A percentile compares a stretch with the other conserved stretches of the same genome.
Conservation (phyloP, 1,140 invertebrate genomes). For the Sminthurinus signatus region DNA sequence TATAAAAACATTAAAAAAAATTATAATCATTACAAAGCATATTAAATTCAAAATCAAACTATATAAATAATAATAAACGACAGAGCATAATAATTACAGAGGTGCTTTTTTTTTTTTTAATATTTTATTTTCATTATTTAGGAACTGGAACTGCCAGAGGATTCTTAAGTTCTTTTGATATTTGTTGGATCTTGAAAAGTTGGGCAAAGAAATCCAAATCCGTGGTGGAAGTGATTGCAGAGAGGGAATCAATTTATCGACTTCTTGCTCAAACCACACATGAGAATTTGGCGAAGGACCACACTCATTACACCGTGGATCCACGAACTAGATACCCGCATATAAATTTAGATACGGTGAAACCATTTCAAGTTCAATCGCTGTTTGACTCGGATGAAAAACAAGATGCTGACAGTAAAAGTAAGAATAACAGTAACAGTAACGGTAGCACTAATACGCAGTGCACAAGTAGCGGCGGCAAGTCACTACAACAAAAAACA, state of each 20-base stretch:
- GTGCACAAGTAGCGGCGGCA: too few species aligned
- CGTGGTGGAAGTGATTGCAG: slow-evolving; percentile 47
- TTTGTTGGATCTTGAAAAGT: slow-evolving; percentile 52
- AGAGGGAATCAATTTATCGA: slow-evolving; percentile 52
- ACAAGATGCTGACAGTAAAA: slow-evolving; percentile 1
- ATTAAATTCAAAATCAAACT: too few species aligned
- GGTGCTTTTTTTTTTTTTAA: too few species aligned
- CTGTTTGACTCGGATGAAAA: slow-evolving; percentile 33
- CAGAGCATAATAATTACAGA: too few species aligned
- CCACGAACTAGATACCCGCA: slow-evolving; percentile 48
- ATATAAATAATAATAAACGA: too few species aligned
- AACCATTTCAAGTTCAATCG: slow-evolving; percentile 25
- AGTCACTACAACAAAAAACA: too few species aligned
- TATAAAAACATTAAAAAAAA: too few species aligned
- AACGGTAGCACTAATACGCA: too few species aligned
- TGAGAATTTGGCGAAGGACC: slow-evolving; percentile 50
- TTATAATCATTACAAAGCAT: too few species aligned
- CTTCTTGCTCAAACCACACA: slow-evolving; percentile 52
- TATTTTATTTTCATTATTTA: too few species aligned
- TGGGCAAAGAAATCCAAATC: slow-evolving; percentile 47
- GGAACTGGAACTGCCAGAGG: slow-evolving; percentile 54
- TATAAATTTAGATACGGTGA: slow-evolving; percentile 27
- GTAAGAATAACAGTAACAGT: too few species aligned
- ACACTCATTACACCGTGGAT: slow-evolving; percentile 47
- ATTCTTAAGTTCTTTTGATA: slow-evolving; percentile 52